Evolutionary conservation across 2,797 vertebrate genomes (phyloP).

Genomic region (Eulemur coronatus): DNA sequence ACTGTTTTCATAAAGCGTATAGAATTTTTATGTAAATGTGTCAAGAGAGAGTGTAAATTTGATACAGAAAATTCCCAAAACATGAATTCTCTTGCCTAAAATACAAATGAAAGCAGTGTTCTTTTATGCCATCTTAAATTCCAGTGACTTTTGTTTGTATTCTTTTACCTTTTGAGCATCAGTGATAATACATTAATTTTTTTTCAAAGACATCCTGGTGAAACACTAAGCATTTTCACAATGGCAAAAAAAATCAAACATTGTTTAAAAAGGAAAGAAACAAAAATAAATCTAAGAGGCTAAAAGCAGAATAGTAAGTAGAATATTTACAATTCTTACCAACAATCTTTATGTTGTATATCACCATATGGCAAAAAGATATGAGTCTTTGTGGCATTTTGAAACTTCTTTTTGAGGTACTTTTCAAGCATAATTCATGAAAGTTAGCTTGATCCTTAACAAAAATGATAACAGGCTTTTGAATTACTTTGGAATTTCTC

Average conservation of each 20-base stretch:
- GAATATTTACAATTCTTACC: conserved; percentile 45
- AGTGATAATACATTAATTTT: conserved; percentile 57
- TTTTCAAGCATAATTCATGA: conserved; percentile 36
- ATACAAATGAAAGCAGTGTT: conserved; percentile 17
- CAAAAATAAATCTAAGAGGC: conserved; percentile 61
- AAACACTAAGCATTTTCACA: conserved; percentile 59
- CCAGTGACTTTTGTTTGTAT: conserved; percentile 49
- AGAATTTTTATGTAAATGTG: conserved; percentile 35
- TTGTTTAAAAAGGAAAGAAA: conserved; percentile 63
- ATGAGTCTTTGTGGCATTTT: background rate
- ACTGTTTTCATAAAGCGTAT: conserved; percentile 21
- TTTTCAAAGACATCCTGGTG: conserved; percentile 43
- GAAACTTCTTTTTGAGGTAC: conserved; percentile 20
- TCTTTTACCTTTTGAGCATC: conserved; percentile 49
- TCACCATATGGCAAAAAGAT: background rate
- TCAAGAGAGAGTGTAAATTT: conserved; percentile 56
- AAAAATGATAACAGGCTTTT: background rate
- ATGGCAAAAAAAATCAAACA: conserved; percentile 54
- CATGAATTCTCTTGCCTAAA: conserved; percentile 14
- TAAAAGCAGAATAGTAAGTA: conserved; percentile 57
- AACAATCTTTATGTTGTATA: conserved; percentile 20
- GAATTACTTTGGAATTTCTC: conserved; percentile 48
- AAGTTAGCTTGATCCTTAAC: background rate
- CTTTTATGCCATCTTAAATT: conserved; percentile 54
- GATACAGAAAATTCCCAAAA: conserved; percentile 43